phyloP scores from a whole-genome alignment of 1,140 invertebrate genomes.

The Pantala flavescens region DNA sequence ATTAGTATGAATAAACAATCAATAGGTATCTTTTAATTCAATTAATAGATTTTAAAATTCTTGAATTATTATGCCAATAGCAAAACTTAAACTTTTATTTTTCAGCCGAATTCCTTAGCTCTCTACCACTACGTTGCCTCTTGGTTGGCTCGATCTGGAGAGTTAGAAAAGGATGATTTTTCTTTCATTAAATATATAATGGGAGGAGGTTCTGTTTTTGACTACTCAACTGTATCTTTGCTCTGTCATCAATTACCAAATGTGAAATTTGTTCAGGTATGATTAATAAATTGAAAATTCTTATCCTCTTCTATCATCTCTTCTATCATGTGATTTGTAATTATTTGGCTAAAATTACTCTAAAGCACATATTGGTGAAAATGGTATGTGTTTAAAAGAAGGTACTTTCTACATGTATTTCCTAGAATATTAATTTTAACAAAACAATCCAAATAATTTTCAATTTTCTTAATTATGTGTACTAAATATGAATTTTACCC shows the following conservation, averaged over 20 bases:
- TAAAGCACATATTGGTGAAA: neutral
- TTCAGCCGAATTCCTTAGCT: neutral
- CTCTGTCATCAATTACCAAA: neutral
- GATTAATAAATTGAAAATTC: neutral
- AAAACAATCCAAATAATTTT: too few species aligned
- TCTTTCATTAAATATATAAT: neutral
- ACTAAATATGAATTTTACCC: too few species aligned
- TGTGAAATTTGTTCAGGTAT: neutral
- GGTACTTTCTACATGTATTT: neutral
- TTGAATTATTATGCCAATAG: too few species aligned
- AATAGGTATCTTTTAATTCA: too few species aligned
- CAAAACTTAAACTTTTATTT: neutral
- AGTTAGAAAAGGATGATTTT: neutral
- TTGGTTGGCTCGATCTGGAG: neutral
- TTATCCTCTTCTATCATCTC: neutral
- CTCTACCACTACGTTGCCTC: slow-evolving; percentile 6
- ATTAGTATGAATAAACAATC: too few species aligned
- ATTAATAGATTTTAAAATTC: too few species aligned
- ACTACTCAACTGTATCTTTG: neutral
- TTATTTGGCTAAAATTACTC: neutral
- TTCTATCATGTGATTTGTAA: neutral
- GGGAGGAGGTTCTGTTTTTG: neutral
- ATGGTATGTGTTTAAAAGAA: neutral
- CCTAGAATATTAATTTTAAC: too few species aligned
- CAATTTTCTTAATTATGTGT: too few species aligned